Conservation (phyloP, 2,113 vertebrate genomes). For the Heloderma charlesbogerti region DNA sequence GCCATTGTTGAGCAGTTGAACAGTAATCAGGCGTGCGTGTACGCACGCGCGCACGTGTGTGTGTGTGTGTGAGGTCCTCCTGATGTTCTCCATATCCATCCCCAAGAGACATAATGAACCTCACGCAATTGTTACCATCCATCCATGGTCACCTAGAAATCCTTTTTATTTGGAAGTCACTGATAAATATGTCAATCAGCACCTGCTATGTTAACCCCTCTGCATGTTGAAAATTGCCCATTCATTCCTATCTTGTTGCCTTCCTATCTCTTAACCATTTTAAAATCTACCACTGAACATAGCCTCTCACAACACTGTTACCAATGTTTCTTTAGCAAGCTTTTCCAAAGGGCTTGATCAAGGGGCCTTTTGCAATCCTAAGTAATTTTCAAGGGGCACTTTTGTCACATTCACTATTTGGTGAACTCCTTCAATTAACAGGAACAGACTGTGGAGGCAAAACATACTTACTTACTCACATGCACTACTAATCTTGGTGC, state of each 20-base stretch:
- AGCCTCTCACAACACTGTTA: background rate
- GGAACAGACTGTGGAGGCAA: background rate
- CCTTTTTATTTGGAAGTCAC: background rate
- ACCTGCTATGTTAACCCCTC: background rate
- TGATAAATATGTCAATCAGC: background rate
- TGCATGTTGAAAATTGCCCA: background rate
- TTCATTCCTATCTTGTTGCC: background rate
- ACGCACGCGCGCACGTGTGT: background rate
- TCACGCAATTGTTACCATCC: background rate
- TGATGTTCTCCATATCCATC: background rate
- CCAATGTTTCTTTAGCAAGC: background rate
- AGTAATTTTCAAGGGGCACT: background rate
- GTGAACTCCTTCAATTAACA: background rate
- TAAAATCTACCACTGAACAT: background rate
- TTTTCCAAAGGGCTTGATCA: slow-evolving; percentile 1
- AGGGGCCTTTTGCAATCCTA: slow-evolving; percentile 20
- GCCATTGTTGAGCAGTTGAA: background rate
- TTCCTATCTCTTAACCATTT: background rate
- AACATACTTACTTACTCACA: background rate
- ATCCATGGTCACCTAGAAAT: background rate
- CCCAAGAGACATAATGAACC: background rate
- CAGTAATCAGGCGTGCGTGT: background rate
- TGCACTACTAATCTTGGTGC: background rate
- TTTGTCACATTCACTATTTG: background rate
- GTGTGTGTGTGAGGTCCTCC: background rate